These are phyloP conservation scores for Chrysolina americana DNA, from an alignment of 2,888 invertebrate genomes.

Conservation along the genomic window DNA sequence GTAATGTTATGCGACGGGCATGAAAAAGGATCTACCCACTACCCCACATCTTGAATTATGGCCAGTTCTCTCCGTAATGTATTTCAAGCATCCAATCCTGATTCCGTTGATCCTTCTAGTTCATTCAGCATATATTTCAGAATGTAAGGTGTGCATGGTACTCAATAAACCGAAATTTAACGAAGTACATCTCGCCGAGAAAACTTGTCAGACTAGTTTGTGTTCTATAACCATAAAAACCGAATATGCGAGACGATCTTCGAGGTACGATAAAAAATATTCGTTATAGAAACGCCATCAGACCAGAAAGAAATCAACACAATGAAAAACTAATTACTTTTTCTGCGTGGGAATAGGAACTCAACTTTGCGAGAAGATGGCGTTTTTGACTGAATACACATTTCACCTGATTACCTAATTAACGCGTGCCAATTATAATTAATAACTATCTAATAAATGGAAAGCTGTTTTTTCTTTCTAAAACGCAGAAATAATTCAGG, in stretches of 20 bases:
- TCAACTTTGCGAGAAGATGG: neutral
- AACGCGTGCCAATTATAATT: neutral
- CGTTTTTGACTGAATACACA: neutral
- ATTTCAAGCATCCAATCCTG: neutral
- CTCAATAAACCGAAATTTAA: slow-evolving; percentile 13
- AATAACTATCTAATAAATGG: slow-evolving; percentile 2
- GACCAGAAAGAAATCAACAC: neutral
- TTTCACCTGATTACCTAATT: neutral
- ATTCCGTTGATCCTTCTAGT: neutral
- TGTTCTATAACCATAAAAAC: slow-evolving; percentile 59
- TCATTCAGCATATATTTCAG: neutral
- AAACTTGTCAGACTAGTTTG: slow-evolving; percentile 64
- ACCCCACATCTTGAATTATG: no score
- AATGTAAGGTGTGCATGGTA: neutral
- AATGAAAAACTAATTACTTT: slow-evolving; percentile 3
- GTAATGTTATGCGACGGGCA: no score
- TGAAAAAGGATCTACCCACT: no score
- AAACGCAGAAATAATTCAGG: neutral
- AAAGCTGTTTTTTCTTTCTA: neutral
- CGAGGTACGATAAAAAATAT: neutral
- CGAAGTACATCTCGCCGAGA: slow-evolving; percentile 46
- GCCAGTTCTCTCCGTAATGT: no score
- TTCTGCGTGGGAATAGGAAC: slow-evolving; percentile 1
- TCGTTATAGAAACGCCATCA: slow-evolving; percentile 6
- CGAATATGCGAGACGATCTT: slow-evolving; percentile 57